These are phyloP conservation scores for Hypanus sabinus DNA, from an alignment of 2,113 vertebrate species.

Conservation along the genomic window DNA sequence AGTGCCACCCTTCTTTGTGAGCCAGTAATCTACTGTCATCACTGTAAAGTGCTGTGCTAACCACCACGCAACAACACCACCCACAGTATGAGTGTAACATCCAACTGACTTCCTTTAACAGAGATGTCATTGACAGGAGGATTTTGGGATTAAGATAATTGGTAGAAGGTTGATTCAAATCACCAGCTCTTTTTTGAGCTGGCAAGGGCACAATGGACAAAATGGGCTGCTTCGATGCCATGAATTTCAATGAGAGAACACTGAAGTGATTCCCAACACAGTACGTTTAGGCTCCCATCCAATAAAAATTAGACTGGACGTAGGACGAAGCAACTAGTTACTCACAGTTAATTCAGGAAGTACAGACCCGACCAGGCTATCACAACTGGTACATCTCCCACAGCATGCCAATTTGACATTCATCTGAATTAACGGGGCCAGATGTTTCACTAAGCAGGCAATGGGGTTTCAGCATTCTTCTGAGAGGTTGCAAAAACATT, in stretches of 20 bases:
- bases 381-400: not conserved
- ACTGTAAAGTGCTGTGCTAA: too few species aligned
- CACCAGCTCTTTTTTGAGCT: too few species aligned
- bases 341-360: not conserved
- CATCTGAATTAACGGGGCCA: not conserved
- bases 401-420: slow-evolving; percentile 12
- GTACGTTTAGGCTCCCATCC: not conserved
- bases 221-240: too few species aligned
- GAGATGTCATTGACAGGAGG: too few species aligned
- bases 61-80: too few species aligned
- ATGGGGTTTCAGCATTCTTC: not conserved
- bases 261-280: not conserved
- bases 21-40: too few species aligned
- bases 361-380: not conserved
- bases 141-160: too few species aligned
- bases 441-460: not conserved
- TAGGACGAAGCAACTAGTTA: not conserved
- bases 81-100: too few species aligned
- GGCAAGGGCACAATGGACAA: too few species aligned
- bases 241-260: not conserved
- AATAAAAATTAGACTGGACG: not conserved
- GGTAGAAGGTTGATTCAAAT: too few species aligned
- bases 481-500: not conserved
- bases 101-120: too few species aligned
- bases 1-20: too few species aligned